These are phyloP conservation scores for Xiphophorus maculatus DNA, from an alignment of 2,113 vertebrate genomes.

Conservation along the genomic window DNA sequence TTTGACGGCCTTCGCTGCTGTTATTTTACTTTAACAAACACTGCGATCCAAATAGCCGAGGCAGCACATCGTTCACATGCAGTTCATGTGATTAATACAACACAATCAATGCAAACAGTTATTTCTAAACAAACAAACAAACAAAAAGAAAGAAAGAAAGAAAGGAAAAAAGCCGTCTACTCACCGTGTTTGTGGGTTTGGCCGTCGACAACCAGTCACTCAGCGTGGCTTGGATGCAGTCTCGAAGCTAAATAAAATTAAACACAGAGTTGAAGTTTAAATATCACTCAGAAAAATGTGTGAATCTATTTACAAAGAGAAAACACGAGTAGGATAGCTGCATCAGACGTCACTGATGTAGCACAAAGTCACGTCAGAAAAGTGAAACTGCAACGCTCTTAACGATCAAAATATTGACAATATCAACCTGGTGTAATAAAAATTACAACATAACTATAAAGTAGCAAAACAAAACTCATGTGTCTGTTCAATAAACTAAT, in stretches of 20 bases:
- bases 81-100: not conserved
- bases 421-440: not conserved
- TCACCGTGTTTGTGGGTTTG: slow-evolving; percentile 74
- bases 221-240: slow-evolving; percentile 93
- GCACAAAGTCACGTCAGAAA: not conserved
- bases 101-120: not conserved
- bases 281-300: not conserved
- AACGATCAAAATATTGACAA: not conserved
- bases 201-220: slow-evolving; percentile 89
- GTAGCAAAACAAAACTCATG: not conserved
- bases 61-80: not conserved
- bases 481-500: not conserved
- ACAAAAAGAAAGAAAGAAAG: not conserved
- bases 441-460: not conserved
- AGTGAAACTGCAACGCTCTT: not conserved
- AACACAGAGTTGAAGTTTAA: not conserved
- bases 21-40: slow-evolving; percentile 49
- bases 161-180: slow-evolving; percentile 40
- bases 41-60: slow-evolving; percentile 6
- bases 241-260: slow-evolving; percentile 86
- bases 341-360: too few species aligned
- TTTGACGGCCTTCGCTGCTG: slow-evolving; percentile 53
- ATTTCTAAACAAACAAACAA: too few species aligned
- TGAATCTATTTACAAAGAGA: too few species aligned
- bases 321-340: too few species aligned